Evolutionary conservation across 2,888 invertebrate species (phyloP).

Genomic region (Isotomurus palustris): DNA sequence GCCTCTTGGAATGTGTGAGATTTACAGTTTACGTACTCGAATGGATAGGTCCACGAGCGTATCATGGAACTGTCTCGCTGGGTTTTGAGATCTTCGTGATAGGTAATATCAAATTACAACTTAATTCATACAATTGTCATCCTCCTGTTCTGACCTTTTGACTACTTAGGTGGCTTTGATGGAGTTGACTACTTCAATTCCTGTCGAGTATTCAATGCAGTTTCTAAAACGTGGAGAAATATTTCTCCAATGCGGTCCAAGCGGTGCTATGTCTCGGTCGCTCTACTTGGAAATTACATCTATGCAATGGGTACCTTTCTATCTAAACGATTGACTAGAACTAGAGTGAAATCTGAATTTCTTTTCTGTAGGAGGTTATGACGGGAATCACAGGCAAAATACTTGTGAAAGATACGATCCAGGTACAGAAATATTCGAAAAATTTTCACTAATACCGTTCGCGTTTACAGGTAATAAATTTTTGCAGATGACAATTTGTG

Average conservation of each 20-base stretch:
- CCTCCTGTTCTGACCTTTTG: neutral
- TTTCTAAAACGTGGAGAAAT: slow-evolving; percentile 78
- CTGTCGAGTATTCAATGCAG: slow-evolving; percentile 80
- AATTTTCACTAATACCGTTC: too few species aligned
- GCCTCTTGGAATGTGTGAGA: too few species aligned
- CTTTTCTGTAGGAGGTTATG: slow-evolving; percentile 56
- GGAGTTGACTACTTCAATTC: slow-evolving; percentile 84
- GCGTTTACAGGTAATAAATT: neutral
- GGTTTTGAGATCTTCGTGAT: slow-evolving; percentile 80
- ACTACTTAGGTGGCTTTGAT: slow-evolving; percentile 69
- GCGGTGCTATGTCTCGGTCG: slow-evolving; percentile 78
- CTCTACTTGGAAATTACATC: slow-evolving; percentile 64
- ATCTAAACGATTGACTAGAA: neutral
- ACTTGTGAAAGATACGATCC: slow-evolving; percentile 80
- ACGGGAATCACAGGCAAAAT: slow-evolving; percentile 78
- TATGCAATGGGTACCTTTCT: slow-evolving; percentile 71
- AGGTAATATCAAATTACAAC: slow-evolving; percentile 49
- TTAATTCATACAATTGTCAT: neutral
- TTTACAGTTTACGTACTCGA: too few species aligned
- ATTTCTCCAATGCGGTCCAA: slow-evolving; percentile 81
- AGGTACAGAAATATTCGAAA: too few species aligned
- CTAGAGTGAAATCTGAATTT: neutral
- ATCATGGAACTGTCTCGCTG: slow-evolving; percentile 87
- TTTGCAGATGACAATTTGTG: slow-evolving; percentile 64
- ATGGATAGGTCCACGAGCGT: slow-evolving; percentile 83